A percentile compares a stretch with the other conserved stretches of the same genome.
phyloP scores from a whole-genome alignment of 1,140 invertebrate species.

The Pseudachorutes palmiensis region DNA sequence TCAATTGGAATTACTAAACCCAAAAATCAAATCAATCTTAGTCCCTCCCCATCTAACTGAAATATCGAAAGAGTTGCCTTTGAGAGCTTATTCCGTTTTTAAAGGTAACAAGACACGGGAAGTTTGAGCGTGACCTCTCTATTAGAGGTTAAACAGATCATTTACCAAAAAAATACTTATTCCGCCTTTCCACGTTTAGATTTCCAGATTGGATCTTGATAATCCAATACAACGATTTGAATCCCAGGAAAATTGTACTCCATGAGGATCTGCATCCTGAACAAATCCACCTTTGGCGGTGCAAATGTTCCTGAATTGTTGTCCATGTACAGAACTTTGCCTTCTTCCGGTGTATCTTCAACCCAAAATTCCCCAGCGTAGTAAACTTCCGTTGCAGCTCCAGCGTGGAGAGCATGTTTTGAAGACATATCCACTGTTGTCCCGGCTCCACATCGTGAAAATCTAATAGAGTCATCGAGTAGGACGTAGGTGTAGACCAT shows the following conservation, averaged over 20 bases:
- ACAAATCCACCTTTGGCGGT: constrained; percentile 1
- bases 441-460: constrained; percentile 7
- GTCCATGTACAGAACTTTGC: constrained; percentile 5
- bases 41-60: too few relatives aligned
- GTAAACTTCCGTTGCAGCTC: constrained; percentile 12
- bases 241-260: constrained; percentile 16
- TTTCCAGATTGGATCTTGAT: constrained; percentile 17
- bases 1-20: too few relatives aligned
- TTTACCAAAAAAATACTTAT: too few relatives aligned
- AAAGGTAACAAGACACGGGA: too few relatives aligned
- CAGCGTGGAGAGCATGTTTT: constrained; percentile 17
- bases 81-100: too few relatives aligned
- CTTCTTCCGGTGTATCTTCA: neutral
- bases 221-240: neutral
- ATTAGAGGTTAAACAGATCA: too few relatives aligned
- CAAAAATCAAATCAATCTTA: too few relatives aligned
- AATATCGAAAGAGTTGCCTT: too few relatives aligned
- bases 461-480: constrained; percentile 6
- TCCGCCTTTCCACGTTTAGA: neutral
- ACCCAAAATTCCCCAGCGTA: constrained; percentile 19
- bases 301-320: constrained; percentile 20
- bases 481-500: constrained; percentile 14
- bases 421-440: constrained; percentile 11
- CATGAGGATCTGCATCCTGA: neutral
- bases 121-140: too few relatives aligned